Evolutionary conservation across 1,140 invertebrate genomes (phyloP).

Genomic region (Zaprionus ghesquierei): DNA sequence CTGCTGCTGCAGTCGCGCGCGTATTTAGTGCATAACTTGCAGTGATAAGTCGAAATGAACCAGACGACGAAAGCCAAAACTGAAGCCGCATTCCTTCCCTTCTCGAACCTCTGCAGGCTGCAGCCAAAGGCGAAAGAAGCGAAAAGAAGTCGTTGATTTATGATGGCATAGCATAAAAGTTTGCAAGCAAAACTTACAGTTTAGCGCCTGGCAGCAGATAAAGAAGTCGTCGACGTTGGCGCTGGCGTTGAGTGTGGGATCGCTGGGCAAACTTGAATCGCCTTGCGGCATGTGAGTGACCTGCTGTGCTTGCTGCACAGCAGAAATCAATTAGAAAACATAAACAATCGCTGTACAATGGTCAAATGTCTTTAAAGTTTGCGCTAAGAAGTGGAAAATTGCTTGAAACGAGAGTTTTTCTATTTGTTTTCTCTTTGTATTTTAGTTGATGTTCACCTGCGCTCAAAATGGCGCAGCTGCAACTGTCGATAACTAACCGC

Average conservation of each 20-base stretch:
- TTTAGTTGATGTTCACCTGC: too few species aligned
- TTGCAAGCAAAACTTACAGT: conserved; percentile 60
- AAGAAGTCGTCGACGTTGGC: conserved; percentile 15
- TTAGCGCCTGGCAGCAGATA: conserved; percentile 71
- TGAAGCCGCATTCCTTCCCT: background rate
- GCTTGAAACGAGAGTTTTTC: background rate
- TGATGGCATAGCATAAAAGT: conserved; percentile 62
- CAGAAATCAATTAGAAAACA: background rate
- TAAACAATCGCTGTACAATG: background rate
- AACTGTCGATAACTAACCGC: background rate
- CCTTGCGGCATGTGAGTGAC: too few species aligned
- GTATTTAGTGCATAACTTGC: conserved; percentile 69
- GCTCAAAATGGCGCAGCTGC: background rate
- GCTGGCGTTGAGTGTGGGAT: background rate
- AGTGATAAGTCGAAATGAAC: conserved; percentile 73
- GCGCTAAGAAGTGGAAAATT: background rate
- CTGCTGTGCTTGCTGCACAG: background rate
- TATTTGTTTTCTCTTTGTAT: too few species aligned
- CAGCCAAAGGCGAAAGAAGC: background rate
- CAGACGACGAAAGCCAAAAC: conserved; percentile 32
- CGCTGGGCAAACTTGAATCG: too few species aligned
- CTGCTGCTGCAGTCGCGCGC: background rate
- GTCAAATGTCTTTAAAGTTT: background rate
- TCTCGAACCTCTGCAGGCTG: background rate
- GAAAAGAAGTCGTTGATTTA: conserved; percentile 63